These are phyloP conservation scores for Drosophila mauritiana DNA, from an alignment of 1,140 invertebrate species.

Conservation along the genomic window DNA sequence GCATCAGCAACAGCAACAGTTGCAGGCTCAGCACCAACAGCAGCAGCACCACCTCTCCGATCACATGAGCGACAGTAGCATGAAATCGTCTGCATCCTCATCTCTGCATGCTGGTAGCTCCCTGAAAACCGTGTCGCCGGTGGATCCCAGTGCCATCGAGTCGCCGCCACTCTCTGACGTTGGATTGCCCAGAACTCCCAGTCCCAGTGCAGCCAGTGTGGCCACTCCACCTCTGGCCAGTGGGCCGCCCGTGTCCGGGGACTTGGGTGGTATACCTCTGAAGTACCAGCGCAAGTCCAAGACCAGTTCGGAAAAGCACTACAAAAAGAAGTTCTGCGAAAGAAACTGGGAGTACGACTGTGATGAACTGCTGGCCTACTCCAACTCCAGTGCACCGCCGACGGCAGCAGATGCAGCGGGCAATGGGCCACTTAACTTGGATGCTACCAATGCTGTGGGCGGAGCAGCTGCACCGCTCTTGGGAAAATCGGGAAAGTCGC, in stretches of 20 bases:
- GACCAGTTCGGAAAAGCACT: conserved; percentile 87
- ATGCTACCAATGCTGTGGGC: background rate
- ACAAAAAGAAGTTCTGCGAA: conserved; percentile 91
- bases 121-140: conserved; percentile 72
- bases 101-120: conserved; percentile 55
- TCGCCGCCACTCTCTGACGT: conserved; percentile 86
- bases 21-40: conserved; percentile 39
- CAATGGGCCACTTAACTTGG: conserved; percentile 38
- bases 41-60: conserved; percentile 55
- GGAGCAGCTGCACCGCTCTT: conserved; percentile 4
- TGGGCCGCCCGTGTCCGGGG: conserved; percentile 35
- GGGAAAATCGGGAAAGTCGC: conserved; percentile 63
- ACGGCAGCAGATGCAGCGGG: conserved; percentile 73
- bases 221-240: conserved; percentile 85
- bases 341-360: conserved; percentile 87
- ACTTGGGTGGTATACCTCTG: conserved; percentile 83
- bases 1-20: conserved; percentile 24
- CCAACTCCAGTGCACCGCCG: conserved; percentile 68
- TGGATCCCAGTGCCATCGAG: conserved; percentile 79
- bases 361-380: conserved; percentile 82
- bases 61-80: conserved; percentile 79
- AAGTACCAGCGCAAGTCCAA: conserved; percentile 89
- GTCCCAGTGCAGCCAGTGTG: conserved; percentile 85
- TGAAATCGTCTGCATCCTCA: conserved; percentile 69
- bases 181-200: conserved; percentile 89